Evolutionary conservation across 2,113 vertebrate genomes (phyloP).

Genomic region (Charina bottae): DNA sequence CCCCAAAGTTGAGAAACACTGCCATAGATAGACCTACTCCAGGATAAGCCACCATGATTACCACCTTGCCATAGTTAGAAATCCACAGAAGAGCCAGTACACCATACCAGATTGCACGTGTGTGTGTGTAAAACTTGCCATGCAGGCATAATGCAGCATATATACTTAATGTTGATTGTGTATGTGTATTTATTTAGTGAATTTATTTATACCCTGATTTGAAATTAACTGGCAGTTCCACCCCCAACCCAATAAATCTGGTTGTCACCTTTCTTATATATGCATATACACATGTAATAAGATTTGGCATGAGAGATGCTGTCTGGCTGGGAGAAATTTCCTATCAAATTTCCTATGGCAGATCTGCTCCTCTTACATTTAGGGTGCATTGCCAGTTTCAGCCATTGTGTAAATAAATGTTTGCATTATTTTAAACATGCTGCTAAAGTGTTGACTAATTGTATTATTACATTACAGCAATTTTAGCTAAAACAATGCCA

Average conservation of each 20-base stretch:
- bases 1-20: too few relatives aligned
- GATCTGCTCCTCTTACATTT: constrained; percentile 41
- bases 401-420: constrained; percentile 67
- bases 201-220: constrained; percentile 11
- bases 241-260: constrained; percentile 46
- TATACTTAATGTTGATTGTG: not conserved
- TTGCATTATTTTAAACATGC: constrained; percentile 69
- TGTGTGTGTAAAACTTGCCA: not conserved
- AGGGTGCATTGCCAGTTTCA: constrained; percentile 63
- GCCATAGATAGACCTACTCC: not conserved
- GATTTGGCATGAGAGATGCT: constrained; percentile 41
- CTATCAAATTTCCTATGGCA: constrained; percentile 45
- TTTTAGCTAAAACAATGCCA: constrained; percentile 59
- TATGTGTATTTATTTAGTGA: not conserved
- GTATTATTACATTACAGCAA: constrained; percentile 68
- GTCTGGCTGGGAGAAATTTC: constrained; percentile 33
- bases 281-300: constrained; percentile 49
- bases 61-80: not conserved
- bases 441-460: constrained; percentile 66
- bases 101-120: not conserved
- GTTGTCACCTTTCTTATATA: constrained; percentile 39
- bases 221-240: constrained; percentile 47
- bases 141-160: not conserved
- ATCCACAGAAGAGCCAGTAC: not conserved
- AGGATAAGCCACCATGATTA: not conserved